Percentiles rank a stretch among this genome's conserved stretches.
Conservation (phyloP, 2,888 invertebrate species). For the Terebella lapidaria region DNA sequence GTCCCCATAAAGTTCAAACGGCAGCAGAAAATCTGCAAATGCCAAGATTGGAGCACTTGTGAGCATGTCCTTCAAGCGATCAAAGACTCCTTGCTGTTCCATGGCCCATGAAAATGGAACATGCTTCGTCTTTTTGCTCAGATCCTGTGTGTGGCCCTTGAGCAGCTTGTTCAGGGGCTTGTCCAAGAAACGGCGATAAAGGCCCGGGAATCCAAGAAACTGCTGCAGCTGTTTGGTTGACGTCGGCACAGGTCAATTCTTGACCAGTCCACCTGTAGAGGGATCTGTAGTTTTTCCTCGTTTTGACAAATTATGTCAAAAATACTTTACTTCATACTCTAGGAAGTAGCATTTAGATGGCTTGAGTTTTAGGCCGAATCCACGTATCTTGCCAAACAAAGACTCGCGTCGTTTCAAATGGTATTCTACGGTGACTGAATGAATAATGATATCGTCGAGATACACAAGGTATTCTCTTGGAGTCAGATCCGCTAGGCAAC, state of each 20-base stretch:
- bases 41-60: background rate
- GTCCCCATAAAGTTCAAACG: conserved; percentile 1
- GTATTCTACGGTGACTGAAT: background rate
- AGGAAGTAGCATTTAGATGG: conserved; percentile 2
- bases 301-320: background rate
- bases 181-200: background rate
- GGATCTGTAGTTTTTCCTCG: conserved; percentile 2
- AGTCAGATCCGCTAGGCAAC: background rate
- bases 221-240: conserved; percentile 10
- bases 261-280: background rate
- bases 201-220: background rate
- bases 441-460: conserved; percentile 1
- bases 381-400: background rate
- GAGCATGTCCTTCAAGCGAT: background rate
- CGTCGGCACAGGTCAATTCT: conserved; percentile 8
- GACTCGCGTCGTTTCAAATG: background rate
- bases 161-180: conserved; percentile 11
- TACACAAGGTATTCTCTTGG: background rate
- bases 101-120: background rate
- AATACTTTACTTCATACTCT: background rate
- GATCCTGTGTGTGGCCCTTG: background rate
- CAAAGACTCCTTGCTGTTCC: background rate
- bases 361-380: background rate
- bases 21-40: background rate
- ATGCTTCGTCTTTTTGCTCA: background rate